Conservation (phyloP, 2,888 invertebrate genomes). For the Pelosia muscerda region DNA sequence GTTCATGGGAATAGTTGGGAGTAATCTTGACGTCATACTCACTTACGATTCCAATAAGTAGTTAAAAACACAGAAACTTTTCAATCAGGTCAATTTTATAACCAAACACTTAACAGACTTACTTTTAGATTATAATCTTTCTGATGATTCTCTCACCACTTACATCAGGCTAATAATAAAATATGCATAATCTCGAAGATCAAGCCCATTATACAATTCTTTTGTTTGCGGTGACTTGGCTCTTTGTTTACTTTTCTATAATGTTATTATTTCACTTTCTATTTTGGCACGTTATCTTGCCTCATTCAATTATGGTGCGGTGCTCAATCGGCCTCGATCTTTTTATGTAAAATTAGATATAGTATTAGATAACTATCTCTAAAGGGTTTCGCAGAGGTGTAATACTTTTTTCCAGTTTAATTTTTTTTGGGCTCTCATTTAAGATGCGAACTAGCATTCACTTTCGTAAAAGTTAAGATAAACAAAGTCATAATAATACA, state of each 20-base stretch:
- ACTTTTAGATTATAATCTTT: background rate
- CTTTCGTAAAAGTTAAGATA: too few relatives aligned
- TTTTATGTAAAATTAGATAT: background rate
- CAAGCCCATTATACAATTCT: conserved; percentile 63
- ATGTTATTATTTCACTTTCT: conserved; percentile 51
- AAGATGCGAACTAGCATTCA: too few relatives aligned
- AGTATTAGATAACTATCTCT: background rate
- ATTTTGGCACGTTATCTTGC: conserved; percentile 42
- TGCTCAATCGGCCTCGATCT: conserved; percentile 16
- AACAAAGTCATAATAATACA: too few relatives aligned
- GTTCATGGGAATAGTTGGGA: too few relatives aligned
- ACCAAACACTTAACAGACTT: background rate
- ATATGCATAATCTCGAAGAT: conserved; percentile 56
- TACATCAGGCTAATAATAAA: conserved; percentile 34
- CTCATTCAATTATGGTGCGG: conserved; percentile 42
- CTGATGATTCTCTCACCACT: conserved; percentile 40
- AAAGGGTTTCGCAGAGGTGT: background rate
- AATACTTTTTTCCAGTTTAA: too few relatives aligned
- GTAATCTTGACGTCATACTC: too few relatives aligned
- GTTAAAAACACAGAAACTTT: background rate
- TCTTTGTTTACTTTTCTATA: conserved; percentile 54
- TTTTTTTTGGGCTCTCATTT: too few relatives aligned
- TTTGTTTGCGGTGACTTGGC: conserved; percentile 73
- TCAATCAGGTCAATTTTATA: background rate
- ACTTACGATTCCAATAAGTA: background rate